A percentile compares a stretch with the other conserved stretches of the same genome.
Evolutionary conservation across 2,888 invertebrate species (phyloP).

Genomic region (Mycalesis mineus): DNA sequence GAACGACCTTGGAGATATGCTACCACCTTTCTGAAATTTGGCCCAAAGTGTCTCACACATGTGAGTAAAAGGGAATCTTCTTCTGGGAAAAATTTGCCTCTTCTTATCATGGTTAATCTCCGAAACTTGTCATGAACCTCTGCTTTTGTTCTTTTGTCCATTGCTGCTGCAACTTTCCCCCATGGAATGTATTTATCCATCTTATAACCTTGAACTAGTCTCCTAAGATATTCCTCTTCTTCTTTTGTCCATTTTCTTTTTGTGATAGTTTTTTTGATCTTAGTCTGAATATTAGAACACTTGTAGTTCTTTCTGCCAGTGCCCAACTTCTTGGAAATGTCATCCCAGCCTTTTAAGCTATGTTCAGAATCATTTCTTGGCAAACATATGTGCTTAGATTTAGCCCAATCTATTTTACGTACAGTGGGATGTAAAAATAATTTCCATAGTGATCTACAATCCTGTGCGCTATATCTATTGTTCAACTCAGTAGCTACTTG

Average conservation of each 20-base stretch:
- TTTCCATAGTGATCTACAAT: constrained; percentile 85
- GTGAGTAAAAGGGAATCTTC: constrained; percentile 83
- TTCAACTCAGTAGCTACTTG: constrained; percentile 66
- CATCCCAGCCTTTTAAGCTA: constrained; percentile 81
- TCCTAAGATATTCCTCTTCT: constrained; percentile 82
- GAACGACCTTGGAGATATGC: constrained; percentile 81
- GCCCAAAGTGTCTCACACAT: constrained; percentile 79
- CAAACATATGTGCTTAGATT: constrained; percentile 46
- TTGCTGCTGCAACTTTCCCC: constrained; percentile 81
- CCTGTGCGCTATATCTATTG: constrained; percentile 78
- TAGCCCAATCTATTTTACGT: constrained; percentile 68
- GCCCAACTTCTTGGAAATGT: constrained; percentile 76
- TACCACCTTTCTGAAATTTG: constrained; percentile 78
- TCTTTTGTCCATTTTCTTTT: constrained; percentile 80
- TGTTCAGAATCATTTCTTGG: constrained; percentile 47
- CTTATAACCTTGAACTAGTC: constrained; percentile 80
- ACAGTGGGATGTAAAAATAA: constrained; percentile 83
- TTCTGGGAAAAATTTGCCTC: constrained; percentile 80
- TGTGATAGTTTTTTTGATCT: constrained; percentile 48
- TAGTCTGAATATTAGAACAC: constrained; percentile 81
- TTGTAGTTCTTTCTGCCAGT: constrained; percentile 82
- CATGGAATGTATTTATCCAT: constrained; percentile 85
- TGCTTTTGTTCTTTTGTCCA: constrained; percentile 80
- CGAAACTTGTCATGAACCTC: constrained; percentile 81
- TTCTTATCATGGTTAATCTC: constrained; percentile 61